A percentile compares a stretch with the other conserved stretches of the same genome.
Conservation (phyloP, 2,113 vertebrate genomes). For the Sigmodon hispidus region DNA sequence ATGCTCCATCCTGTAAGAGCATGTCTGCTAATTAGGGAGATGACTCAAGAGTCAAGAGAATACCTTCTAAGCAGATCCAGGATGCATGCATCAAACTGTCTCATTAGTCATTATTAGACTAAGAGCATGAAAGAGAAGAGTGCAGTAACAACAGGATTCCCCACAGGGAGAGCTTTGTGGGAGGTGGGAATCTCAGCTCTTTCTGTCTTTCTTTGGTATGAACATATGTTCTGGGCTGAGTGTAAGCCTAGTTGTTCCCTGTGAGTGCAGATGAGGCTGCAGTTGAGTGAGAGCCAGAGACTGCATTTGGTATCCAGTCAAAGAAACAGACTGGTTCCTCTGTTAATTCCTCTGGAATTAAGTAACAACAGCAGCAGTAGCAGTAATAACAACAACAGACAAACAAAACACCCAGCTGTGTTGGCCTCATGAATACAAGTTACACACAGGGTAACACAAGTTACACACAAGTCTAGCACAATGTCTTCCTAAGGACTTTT, state of each 20-base stretch:
- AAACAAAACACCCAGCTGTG: not conserved
- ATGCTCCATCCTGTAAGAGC: not conserved
- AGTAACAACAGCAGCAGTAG: not conserved
- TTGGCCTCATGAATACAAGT: not conserved
- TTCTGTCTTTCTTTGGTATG: not conserved
- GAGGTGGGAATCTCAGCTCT: not conserved
- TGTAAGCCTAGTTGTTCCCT: not conserved
- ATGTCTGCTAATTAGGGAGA: not conserved
- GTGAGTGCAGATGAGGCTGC: not conserved
- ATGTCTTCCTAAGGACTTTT: not conserved
- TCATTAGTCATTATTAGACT: not conserved
- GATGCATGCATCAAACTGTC: too few species aligned
- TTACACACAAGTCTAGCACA: not conserved
- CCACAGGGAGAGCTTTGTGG: rapidly evolving
- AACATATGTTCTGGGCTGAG: not conserved
- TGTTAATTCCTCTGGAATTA: constrained; percentile 6
- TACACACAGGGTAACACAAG: too few species aligned
- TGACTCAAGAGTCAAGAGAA: not conserved
- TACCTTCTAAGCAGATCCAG: not conserved
- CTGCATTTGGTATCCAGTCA: not conserved
- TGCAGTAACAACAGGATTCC: not conserved
- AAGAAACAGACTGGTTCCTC: not conserved
- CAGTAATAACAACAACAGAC: not conserved
- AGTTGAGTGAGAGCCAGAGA: not conserved
- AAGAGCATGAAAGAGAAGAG: not conserved